Base-by-base conservation (phyloP, 2,113 vertebrate genomes). In the Acanthisitta chloris region DNA sequence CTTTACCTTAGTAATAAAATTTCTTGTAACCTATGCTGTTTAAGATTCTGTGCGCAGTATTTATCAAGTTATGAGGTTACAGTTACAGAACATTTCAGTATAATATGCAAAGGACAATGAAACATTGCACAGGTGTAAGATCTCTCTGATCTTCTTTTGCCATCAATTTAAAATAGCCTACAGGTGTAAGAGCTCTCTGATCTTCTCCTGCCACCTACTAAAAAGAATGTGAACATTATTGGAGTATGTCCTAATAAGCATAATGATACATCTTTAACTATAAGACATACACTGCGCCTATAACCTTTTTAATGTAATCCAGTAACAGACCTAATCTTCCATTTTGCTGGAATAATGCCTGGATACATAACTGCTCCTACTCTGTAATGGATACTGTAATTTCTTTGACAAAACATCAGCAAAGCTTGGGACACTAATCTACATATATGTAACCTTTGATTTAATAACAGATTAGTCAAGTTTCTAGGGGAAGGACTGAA, bases 101-200 rank as follows among this genome's bases (percentile, higher is more conserved):
- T 72, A 67, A 67, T 26, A 46, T 13, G 57, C 43, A 87, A 81
- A 90, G 36, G 42, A 90, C 82, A 93, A 91, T 72, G 76, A 85
- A 93, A 42, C 21, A 33, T 72, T 42, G n/a, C 8, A 1, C 40
- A 90, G 85, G 76, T 97, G 69, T 88, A 82, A 93, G 74, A 93
- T 66, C 88, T 73, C 78, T 96, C 78, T 95, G 94, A 93, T 95
- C 86, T 91, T 91, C 65, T 84, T 91, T 67, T 57, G 59, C 48
- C 59, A 52, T 82, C 62, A 85, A 76, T 93, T 96, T 88, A 93
- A 93, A 96, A 71, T 10, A 6, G 2, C 88, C 82, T 46, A 72
- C 58, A 88, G 71, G 64, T 86, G 5, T 72, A 77, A 59, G 62
- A 86, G 31, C 16, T 57, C 86, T 94, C 76, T 95, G 86, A 94